Percentiles rank a stretch among this genome's conserved stretches.
phyloP scores from a whole-genome alignment of 2,888 invertebrate genomes.

The Ectemnius cavifrons region DNA sequence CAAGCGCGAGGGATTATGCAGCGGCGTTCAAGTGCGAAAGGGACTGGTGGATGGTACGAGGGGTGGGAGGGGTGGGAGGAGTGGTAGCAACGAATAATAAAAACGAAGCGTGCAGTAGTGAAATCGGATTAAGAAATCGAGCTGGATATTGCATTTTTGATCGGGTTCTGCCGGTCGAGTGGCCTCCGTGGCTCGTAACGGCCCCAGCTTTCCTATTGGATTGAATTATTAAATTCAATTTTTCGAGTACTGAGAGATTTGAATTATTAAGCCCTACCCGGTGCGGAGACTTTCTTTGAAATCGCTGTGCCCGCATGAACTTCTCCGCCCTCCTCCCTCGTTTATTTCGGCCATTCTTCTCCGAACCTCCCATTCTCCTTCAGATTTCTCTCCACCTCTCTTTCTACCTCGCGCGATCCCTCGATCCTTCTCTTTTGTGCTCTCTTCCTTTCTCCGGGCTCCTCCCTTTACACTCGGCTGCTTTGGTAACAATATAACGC shows the following conservation, averaged over 20 bases:
- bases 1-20: constrained; percentile 3
- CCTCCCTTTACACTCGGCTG: constrained; percentile 28
- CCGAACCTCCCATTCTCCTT: constrained; percentile 3
- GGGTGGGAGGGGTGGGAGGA: not conserved
- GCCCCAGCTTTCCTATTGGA: constrained; percentile 72
- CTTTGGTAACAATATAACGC: constrained; percentile 39
- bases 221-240: constrained; percentile 79
- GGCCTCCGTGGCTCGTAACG: constrained; percentile 63
- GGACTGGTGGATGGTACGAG: constrained; percentile 11
- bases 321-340: constrained; percentile 10
- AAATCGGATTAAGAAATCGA: constrained; percentile 77
- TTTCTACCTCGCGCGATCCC: not conserved
- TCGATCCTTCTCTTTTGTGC: too few relatives aligned
- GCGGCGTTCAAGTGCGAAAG: constrained; percentile 2
- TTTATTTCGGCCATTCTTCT: constrained; percentile 3
- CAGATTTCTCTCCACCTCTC: not conserved
- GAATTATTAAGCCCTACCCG: constrained; percentile 74
- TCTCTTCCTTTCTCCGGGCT: not conserved
- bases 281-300: constrained; percentile 64
- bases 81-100: constrained; percentile 37
- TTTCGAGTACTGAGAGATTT: constrained; percentile 78
- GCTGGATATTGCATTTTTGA: constrained; percentile 77
- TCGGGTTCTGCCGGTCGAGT: constrained; percentile 65
- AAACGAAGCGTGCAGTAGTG: constrained; percentile 54
- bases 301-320: constrained; percentile 48